Conservation (phyloP, 2,888 invertebrate genomes). For the Orgyia antiqua region DNA sequence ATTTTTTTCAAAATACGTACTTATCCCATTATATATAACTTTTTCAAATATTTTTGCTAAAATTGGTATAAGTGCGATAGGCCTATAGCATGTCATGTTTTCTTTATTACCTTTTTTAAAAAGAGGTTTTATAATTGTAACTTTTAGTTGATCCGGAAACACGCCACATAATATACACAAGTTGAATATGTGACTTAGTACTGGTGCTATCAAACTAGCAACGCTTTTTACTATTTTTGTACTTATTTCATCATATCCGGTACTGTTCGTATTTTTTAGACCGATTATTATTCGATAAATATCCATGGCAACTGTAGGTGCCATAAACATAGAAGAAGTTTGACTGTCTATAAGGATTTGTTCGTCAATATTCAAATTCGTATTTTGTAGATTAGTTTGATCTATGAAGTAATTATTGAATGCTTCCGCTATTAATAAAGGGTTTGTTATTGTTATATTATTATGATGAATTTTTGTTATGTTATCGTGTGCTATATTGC, state of each 20-base stretch:
- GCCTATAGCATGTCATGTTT: neutral
- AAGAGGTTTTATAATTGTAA: constrained; percentile 2
- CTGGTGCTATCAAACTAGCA: neutral
- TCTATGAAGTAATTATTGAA: constrained; percentile 2
- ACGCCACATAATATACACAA: constrained; percentile 1
- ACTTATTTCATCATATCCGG: constrained; percentile 9
- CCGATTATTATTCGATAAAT: constrained; percentile 5
- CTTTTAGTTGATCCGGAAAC: neutral
- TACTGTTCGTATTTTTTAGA: constrained; percentile 10
- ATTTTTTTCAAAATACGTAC: neutral
- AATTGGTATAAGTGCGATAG: neutral
- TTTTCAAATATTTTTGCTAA: constrained; percentile 1
- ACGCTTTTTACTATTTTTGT: constrained; percentile 7
- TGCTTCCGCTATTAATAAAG: neutral
- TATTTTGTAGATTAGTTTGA: neutral
- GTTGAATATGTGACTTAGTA: constrained; percentile 1
- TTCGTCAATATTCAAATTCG: neutral
- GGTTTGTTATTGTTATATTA: neutral
- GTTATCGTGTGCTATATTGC: neutral
- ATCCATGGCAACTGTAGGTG: constrained; percentile 4
- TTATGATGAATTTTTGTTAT: neutral
- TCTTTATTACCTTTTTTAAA: constrained; percentile 1
- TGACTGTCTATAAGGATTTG: neutral
- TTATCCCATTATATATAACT: neutral
- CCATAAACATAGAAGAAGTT: constrained; percentile 6